Percentiles rank a stretch among this genome's conserved stretches.
Evolutionary conservation across 2,888 invertebrate species (phyloP).

Genomic region (Endomychus coccineus): DNA sequence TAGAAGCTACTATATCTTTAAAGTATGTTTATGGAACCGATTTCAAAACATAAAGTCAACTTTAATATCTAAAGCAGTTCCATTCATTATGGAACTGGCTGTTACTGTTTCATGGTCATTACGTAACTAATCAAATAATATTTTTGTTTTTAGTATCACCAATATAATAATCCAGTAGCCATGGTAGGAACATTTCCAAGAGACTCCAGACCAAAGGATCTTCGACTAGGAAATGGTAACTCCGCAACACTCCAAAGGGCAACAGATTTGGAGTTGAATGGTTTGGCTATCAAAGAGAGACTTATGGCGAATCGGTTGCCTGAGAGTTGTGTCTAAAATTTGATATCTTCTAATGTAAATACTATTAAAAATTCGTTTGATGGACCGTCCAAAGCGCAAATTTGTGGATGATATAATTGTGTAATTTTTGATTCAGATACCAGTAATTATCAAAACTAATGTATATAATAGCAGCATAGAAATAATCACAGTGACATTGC

Average conservation of each 20-base stretch:
- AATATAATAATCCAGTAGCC: conserved; percentile 49
- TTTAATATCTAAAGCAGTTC: no score
- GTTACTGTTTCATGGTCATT: no score
- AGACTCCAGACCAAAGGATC: conserved; percentile 47
- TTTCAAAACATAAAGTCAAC: no score
- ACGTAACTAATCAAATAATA: no score
- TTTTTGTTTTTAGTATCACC: conserved; percentile 37
- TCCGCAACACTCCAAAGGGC: conserved; percentile 45
- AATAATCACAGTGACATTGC: no score
- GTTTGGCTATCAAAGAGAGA: conserved; percentile 80
- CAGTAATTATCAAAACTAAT: no score
- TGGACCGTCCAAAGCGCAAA: conserved; percentile 31
- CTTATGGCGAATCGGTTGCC: conserved; percentile 81
- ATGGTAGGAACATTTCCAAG: conserved; percentile 52
- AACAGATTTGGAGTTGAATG: conserved; percentile 56
- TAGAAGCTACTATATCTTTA: no score
- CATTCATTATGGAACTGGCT: no score
- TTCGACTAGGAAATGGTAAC: conserved; percentile 46
- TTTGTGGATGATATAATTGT: no score
- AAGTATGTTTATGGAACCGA: no score
- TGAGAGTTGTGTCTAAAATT: conserved; percentile 74
- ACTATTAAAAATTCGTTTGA: conserved; percentile 15
- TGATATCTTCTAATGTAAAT: conserved; percentile 5
- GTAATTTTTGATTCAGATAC: no score
- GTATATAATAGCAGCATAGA: no score